Base-by-base conservation (phyloP, 92 coral and sea anemone genomes). In the Bergia puertoricense region DNA sequence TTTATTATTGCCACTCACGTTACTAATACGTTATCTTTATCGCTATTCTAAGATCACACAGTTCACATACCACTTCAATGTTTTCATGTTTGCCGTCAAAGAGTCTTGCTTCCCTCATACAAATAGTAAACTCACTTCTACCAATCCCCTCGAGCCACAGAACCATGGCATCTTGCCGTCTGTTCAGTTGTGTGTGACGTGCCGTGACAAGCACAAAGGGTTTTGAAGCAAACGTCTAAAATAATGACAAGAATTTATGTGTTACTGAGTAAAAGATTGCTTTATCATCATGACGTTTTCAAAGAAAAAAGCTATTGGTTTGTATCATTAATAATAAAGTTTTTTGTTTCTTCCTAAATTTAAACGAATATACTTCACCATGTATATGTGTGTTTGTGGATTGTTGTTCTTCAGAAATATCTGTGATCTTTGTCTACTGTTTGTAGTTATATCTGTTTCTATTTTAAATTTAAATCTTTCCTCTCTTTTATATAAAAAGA, bases 51-150 rank as follows among this genome's bases (percentile, higher is more conserved):
- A 15, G 4, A 8, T 4, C 16, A 37, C 38, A 3, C 22, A 39
- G 54, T 39, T 76, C 18, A 77, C 81, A 44, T 44, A 77, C 81
- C 59, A 77, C 81, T 43, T 77, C 81, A 44, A 77, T 77, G 43
- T 77, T 16, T 13, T 77, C 38, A 42, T 77, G 81, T 77, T 77
- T 45, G 16, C 81, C 81, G 43, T 77, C 81, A 45, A 77, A 77
- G n/a, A 77, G 81, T 77, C 62, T 45, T 18, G 81, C 56, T 77
- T 77, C 81, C 40, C 81, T 77, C 81, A 77, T 22, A 43, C 81
- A 77, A 77, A 77, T 45, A 18, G 56, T 77, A 42, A 77, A 77
- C 56, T 77, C 81, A 77, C 39, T 43, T 77, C 56, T 56, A 6
- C 39, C 57, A 30, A 77, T 77, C 37, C 81, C 59, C 36, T 77